Conservation (phyloP, 2,797 vertebrate species). For the Schizopygopsis malacanthus region DNA sequence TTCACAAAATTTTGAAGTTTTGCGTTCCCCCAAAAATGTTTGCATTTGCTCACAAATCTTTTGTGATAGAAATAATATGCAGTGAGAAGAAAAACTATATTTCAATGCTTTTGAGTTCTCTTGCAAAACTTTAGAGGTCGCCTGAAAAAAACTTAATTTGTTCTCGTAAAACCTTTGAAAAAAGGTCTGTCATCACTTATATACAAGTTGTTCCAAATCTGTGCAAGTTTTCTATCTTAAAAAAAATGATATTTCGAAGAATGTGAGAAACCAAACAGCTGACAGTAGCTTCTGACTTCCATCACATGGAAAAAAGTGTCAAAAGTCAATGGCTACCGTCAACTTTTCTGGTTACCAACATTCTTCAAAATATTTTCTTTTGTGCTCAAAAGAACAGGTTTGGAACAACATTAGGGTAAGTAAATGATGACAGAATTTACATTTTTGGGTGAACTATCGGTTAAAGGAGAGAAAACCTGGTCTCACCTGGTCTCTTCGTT, state of each 20-base stretch:
- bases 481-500: slow-evolving; percentile 93
- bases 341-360: neutral
- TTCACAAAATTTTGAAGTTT: no score
- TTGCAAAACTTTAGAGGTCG: neutral
- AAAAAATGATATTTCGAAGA: neutral
- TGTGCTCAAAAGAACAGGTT: neutral
- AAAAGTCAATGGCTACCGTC: neutral
- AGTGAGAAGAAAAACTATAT: neutral
- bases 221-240: no score
- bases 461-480: slow-evolving; percentile 3
- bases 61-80: neutral
- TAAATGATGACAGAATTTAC: neutral
- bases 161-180: neutral
- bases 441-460: neutral
- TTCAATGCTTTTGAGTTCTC: neutral
- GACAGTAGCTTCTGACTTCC: no score
- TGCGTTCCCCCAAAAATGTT: no score
- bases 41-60: neutral
- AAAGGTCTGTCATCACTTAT: no score
- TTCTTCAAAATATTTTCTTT: neutral
- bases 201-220: no score
- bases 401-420: neutral
- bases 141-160: neutral
- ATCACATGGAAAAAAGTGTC: no score
- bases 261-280: neutral